Conservation (phyloP, 2,113 vertebrate genomes). For the Odobenus rosmarus region DNA sequence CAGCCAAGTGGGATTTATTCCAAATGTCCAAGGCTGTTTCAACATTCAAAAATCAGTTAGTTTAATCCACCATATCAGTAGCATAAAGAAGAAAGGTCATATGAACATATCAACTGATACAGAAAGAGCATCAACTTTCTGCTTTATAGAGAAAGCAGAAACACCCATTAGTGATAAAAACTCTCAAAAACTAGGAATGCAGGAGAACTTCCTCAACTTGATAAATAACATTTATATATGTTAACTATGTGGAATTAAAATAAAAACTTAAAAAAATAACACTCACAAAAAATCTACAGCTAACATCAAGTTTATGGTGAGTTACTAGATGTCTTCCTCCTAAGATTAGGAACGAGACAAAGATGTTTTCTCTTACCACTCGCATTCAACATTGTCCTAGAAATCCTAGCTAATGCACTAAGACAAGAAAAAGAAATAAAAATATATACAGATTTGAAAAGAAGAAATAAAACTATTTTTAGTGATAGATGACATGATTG, state of each 20-base stretch:
- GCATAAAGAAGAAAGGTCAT: conserved; percentile 15
- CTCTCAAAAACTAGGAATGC: neutral
- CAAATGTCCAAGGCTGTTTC: neutral
- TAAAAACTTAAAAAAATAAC: neutral
- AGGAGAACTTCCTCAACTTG: neutral
- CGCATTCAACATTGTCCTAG: neutral
- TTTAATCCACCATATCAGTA: neutral
- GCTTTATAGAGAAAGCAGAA: neutral
- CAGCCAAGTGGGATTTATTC: neutral
- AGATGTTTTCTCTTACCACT: neutral
- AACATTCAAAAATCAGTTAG: conserved; percentile 11
- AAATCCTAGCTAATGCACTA: neutral
- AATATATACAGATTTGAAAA: neutral
- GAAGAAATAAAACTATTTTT: neutral
- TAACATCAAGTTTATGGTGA: neutral
- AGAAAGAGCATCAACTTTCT: neutral
- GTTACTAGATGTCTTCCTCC: neutral
- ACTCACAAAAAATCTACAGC: neutral
- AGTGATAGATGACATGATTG: neutral
- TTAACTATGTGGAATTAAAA: neutral
- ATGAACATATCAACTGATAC: neutral
- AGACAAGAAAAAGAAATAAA: conserved; percentile 39
- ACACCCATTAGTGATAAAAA: neutral
- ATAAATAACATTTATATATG: neutral
- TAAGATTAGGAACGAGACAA: neutral